Evolutionary conservation across 2,888 invertebrate genomes (phyloP).

Genomic region (Cantharis lateralis): DNA sequence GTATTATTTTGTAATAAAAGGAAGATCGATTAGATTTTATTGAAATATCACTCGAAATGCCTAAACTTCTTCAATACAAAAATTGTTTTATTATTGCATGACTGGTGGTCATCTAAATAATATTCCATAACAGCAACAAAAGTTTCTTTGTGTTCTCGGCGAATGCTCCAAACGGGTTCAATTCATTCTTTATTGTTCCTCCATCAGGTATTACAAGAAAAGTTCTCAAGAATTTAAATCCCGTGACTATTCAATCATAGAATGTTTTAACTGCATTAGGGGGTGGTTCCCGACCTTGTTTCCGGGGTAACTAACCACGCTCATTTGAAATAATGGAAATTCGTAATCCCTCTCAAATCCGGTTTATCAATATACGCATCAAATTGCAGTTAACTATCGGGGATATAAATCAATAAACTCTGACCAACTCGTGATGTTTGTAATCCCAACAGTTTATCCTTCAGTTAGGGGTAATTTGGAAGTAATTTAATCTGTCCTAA

Average conservation of each 20-base stretch:
- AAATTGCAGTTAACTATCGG: not conserved
- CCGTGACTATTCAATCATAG: not conserved
- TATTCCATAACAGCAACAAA: not conserved
- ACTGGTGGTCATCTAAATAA: not conserved
- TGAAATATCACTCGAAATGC: not conserved
- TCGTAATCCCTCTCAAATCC: not conserved
- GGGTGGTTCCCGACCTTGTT: not conserved
- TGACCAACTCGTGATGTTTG: not conserved
- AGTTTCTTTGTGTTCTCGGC: not conserved
- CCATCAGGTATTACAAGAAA: not conserved
- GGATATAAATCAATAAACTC: not conserved
- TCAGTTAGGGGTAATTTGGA: not conserved
- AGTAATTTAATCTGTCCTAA: not conserved
- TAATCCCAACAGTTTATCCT: not conserved
- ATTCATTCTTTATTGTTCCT: not conserved
- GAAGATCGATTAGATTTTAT: not conserved
- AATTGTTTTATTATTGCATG: not conserved
- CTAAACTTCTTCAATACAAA: not conserved
- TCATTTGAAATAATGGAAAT: not conserved
- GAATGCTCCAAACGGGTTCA: not conserved
- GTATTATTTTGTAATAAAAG: not conserved
- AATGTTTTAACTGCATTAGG: not conserved
- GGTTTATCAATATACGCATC: not conserved
- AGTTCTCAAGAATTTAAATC: not conserved
- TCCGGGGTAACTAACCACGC: not conserved